phyloP scores from a whole-genome alignment of 2,888 invertebrate genomes.

The Aleiodes alternator region DNA sequence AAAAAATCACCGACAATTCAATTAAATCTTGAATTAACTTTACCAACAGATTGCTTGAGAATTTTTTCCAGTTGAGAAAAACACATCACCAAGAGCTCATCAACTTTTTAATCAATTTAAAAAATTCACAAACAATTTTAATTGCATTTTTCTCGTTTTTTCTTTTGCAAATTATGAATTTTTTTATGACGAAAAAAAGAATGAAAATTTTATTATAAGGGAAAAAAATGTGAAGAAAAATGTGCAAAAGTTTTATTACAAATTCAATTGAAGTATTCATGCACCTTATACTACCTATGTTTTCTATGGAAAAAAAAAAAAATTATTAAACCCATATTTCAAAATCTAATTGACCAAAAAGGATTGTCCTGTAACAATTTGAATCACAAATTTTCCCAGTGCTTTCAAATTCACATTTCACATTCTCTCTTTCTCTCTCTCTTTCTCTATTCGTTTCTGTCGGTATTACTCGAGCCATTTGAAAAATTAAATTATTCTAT shows the following conservation, averaged over 20 bases:
- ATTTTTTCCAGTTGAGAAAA: too few relatives aligned
- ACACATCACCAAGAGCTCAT: too few relatives aligned
- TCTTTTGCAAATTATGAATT: too few relatives aligned
- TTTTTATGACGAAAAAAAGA: too few relatives aligned
- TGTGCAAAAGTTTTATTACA: not conserved
- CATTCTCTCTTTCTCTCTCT: not conserved
- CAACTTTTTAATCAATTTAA: too few relatives aligned
- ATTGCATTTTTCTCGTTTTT: not conserved
- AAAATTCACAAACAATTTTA: not conserved
- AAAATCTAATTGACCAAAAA: slow-evolving; percentile 34
- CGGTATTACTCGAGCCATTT: slow-evolving; percentile 9
- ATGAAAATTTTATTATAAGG: too few relatives aligned
- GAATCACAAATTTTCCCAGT: slow-evolving; percentile 27
- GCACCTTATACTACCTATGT: not conserved
- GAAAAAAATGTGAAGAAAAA: not conserved
- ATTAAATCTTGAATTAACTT: too few relatives aligned
- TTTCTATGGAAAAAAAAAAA: slow-evolving; percentile 13
- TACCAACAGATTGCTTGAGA: too few relatives aligned
- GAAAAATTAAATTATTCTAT: slow-evolving; percentile 26
- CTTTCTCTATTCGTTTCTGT: not conserved
- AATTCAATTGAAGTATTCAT: slow-evolving; percentile 9
- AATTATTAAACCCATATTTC: slow-evolving; percentile 35
- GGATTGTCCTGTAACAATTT: slow-evolving; percentile 35
- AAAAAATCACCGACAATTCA: not conserved
- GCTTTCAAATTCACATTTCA: slow-evolving; percentile 19